Base-by-base conservation (phyloP, 2,888 invertebrate genomes). In the Cerceris rybyensis region DNA sequence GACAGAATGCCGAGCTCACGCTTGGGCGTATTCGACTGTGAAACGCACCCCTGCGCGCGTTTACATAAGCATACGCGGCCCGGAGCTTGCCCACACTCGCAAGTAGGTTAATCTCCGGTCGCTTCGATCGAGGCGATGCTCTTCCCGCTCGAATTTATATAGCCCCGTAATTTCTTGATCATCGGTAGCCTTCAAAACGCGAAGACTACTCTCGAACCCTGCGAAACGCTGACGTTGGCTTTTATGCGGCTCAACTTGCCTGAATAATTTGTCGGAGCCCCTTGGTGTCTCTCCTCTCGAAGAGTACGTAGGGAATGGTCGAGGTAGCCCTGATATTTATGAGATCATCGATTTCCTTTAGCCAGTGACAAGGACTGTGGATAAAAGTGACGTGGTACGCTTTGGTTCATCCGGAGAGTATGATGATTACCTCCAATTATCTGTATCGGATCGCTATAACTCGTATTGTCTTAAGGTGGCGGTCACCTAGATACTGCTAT, bases 1-100 rank as follows among this genome's bases (percentile, higher is more conserved):
- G 88, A 89, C 88, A 86, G 87, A 86, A 86, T 87, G 87, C 86
- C 86, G 81, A 86, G 87, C 84, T 84, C 87, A 84, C 85, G 85
- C 84, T 72, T 77, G 80, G 59, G 83, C 83, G 86, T 86, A 86
- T 86, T 86, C 88, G 85, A 80, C 87, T 84, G 85, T 86, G 87
- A 87, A 89, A 85, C 82, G 61, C 78, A 75, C 82, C 74, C 81
- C 71, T 16, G 66, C 67, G 66, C 67, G 57, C 61, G 60, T 80
- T 80, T 80, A 72, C 69, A 71, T 69, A 78, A 79, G 69, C 75
- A 50, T 41, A 59, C 16, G 58, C 14, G 50, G 67, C 58, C n/a
- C n/a, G n/a, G 46, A 11, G 43, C 14, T 59, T 49, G 57, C 69
- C 43, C 49, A 77, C 69, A 70, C 67, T 46, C 67, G 41, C 78